phyloP scores from a whole-genome alignment of 2,888 invertebrate species.

The Lutraria lutraria region DNA sequence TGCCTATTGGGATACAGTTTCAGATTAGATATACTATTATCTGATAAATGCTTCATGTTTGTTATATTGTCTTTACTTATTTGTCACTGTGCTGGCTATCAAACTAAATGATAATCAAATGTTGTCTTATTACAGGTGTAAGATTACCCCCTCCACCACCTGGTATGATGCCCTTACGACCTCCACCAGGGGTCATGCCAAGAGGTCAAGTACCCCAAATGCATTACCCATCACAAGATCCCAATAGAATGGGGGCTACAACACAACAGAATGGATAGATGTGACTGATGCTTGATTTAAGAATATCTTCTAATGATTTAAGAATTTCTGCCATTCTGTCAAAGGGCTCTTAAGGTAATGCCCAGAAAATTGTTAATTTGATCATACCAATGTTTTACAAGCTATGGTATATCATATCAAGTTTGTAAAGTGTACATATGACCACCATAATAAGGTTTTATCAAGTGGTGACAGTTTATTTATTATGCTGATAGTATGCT shows the following conservation, averaged over 20 bases:
- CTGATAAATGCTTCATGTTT: too few relatives aligned
- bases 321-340: not conserved
- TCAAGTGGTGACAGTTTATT: not conserved
- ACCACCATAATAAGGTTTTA: not conserved
- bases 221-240: constrained; percentile 99
- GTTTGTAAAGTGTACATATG: not conserved
- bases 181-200: constrained; percentile 87
- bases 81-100: too few relatives aligned
- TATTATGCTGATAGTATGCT: too few relatives aligned
- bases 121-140: constrained; percentile 76
- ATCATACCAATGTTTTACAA: not conserved
- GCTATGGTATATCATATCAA: not conserved
- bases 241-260: constrained; percentile 92
- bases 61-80: too few relatives aligned
- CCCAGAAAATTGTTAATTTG: not conserved
- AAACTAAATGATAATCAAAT: not conserved
- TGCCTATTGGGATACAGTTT: too few relatives aligned
- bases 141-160: constrained; percentile 87
- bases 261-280: constrained; percentile 31
- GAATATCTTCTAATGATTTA: too few relatives aligned
- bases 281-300: not conserved
- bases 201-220: constrained; percentile 73
- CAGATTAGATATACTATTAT: too few relatives aligned
- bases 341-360: not conserved
- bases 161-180: constrained; percentile 86